Conservation (phyloP, 2,797 vertebrate species). For the Alcedo quadribrachys region DNA sequence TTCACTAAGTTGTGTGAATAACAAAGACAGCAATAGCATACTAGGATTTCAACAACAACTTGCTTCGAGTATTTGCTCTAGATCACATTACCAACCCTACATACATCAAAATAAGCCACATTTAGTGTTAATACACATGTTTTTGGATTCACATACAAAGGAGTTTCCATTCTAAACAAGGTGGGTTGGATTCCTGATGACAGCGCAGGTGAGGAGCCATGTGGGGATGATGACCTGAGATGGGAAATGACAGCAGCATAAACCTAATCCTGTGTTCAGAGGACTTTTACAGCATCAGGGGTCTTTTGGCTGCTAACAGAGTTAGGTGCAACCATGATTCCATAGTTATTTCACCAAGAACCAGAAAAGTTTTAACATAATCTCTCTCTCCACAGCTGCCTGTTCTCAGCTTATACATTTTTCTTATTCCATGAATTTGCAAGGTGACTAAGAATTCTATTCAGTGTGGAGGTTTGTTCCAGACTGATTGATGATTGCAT, state of each 20-base stretch:
- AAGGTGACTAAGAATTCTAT: neutral
- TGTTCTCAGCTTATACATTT: neutral
- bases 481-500: neutral
- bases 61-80: conserved; percentile 1
- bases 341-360: neutral
- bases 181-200: neutral
- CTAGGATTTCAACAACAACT: conserved; percentile 5
- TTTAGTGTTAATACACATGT: conserved; percentile 16
- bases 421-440: neutral
- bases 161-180: conserved; percentile 25
- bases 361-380: neutral
- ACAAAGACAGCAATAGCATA: neutral
- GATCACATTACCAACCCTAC: neutral
- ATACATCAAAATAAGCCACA: conserved; percentile 24
- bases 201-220: neutral
- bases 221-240: neutral
- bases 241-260: neutral
- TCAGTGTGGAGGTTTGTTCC: neutral
- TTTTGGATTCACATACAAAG: conserved; percentile 30
- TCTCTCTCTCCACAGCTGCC: neutral
- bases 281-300: neutral
- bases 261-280: neutral
- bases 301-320: neutral
- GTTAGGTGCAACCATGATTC: neutral
- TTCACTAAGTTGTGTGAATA: neutral